Percentiles rank a stretch among this genome's conserved stretches.
phyloP scores from a whole-genome alignment of 1,140 invertebrate species.

The Leptonema lineaticorne region DNA sequence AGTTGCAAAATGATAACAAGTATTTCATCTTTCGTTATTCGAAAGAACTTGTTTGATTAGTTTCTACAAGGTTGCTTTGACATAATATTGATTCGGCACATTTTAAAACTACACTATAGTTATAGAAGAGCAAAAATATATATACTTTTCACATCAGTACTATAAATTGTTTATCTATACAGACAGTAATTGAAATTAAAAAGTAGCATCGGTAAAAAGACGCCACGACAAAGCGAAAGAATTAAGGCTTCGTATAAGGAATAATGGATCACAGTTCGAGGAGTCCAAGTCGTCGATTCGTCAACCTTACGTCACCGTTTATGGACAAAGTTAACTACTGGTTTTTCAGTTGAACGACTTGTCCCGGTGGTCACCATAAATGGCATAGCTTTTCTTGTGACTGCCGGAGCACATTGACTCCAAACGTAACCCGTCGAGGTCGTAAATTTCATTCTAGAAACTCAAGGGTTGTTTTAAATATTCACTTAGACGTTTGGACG shows the following conservation, averaged over 20 bases:
- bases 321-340: slow-evolving; percentile 5
- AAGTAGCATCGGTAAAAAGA: neutral
- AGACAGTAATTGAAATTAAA: neutral
- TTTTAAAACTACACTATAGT: no score
- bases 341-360: slow-evolving; percentile 20
- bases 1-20: no score
- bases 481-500: neutral
- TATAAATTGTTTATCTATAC: no score
- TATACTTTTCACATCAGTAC: no score
- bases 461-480: no score
- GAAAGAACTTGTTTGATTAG: no score
- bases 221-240: neutral
- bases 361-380: slow-evolving; percentile 22
- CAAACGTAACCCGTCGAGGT: neutral
- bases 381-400: slow-evolving; percentile 16
- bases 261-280: neutral
- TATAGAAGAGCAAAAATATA: no score
- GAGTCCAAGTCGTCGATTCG: neutral
- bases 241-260: neutral
- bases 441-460: no score
- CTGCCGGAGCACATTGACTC: slow-evolving; percentile 11
- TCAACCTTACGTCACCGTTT: slow-evolving; percentile 1
- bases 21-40: no score
- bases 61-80: no score
- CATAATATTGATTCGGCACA: no score